Percentiles rank a stretch among this genome's conserved stretches.
These are phyloP conservation scores for Catocala fraxini DNA, from an alignment of 2,888 invertebrate species.

Conservation along the genomic window DNA sequence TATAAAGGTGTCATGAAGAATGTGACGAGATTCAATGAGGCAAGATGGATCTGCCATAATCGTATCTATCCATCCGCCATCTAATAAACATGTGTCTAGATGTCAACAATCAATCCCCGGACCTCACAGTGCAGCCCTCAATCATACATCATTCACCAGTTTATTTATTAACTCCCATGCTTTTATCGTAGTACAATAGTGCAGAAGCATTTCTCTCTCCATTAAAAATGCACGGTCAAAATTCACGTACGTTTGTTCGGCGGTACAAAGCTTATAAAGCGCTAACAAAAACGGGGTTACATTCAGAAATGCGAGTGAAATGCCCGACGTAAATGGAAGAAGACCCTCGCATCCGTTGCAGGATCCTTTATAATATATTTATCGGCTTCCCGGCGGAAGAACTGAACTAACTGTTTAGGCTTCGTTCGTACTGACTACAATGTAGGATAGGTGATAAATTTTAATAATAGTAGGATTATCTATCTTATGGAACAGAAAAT, in stretches of 20 bases:
- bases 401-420: conserved; percentile 24
- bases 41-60: no score
- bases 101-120: no score
- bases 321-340: conserved; percentile 24
- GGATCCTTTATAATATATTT: conserved; percentile 48
- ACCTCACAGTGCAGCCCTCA: no score
- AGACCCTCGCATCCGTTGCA: conserved; percentile 36
- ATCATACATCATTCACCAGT: no score
- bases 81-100: no score
- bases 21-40: no score
- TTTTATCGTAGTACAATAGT: neutral
- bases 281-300: conserved; percentile 35
- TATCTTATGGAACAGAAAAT: no score
- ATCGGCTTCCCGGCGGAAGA: conserved; percentile 32
- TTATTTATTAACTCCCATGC: neutral
- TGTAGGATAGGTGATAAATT: no score
- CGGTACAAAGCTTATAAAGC: conserved; percentile 35
- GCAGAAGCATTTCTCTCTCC: neutral
- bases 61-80: no score
- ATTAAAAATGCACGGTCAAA: conserved; percentile 3
- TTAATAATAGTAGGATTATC: no score
- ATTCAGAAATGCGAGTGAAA: conserved; percentile 32
- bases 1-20: no score
- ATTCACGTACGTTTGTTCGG: conserved; percentile 4
- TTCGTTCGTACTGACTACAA: neutral